Evolutionary conservation across 2,888 invertebrate species (phyloP).

Genomic region (Zhuqinia jingwanae): DNA sequence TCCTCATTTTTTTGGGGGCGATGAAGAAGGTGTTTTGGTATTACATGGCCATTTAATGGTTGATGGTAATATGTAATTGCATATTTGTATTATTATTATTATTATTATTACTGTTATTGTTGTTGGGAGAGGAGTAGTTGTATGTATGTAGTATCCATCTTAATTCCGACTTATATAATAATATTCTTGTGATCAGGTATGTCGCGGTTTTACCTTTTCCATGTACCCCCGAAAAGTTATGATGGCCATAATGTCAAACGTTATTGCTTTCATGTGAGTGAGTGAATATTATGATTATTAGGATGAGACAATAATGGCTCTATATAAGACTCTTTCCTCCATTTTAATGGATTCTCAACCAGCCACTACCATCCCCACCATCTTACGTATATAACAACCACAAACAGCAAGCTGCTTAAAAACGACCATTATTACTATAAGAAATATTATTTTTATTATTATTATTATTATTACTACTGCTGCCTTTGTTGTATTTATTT

Average conservation of each 20-base stretch:
- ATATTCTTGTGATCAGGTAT: background rate
- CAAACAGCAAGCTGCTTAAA: background rate
- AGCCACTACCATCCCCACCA: too few species aligned
- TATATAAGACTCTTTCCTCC: constrained; percentile 69
- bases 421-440: constrained; percentile 9
- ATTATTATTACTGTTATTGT: too few species aligned
- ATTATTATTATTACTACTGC: background rate
- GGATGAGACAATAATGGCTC: constrained; percentile 79
- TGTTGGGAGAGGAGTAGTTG: too few species aligned
- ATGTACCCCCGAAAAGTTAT: constrained; percentile 79
- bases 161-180: background rate
- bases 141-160: background rate
- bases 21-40: too few species aligned
- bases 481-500: background rate
- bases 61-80: too few species aligned
- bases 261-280: constrained; percentile 77
- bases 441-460: too few species aligned
- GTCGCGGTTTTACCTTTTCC: constrained; percentile 78
- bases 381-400: too few species aligned
- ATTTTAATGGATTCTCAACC: constrained; percentile 43
- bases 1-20: too few species aligned
- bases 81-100: too few species aligned
- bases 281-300: constrained; percentile 66
- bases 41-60: too few species aligned
- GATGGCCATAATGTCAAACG: constrained; percentile 79